These are phyloP conservation scores for Musca vetustissima DNA, from an alignment of 1,140 invertebrate species.

Conservation along the genomic window DNA sequence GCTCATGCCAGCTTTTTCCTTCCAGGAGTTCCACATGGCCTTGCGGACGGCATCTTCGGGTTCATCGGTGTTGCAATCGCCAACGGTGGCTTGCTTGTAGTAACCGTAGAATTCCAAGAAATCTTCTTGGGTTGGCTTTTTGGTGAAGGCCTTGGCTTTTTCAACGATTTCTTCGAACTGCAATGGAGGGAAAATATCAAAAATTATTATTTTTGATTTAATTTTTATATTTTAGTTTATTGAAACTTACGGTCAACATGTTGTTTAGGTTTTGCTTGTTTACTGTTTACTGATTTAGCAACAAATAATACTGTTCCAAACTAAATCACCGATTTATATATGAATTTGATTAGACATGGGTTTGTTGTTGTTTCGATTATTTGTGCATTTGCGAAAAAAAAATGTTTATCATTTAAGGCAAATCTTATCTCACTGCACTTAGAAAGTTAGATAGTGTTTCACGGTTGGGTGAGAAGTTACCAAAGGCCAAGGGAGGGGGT, in stretches of 20 bases:
- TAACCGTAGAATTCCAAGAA: slow-evolving; percentile 84
- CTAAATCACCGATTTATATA: slow-evolving; percentile 7
- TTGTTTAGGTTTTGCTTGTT: slow-evolving; percentile 29
- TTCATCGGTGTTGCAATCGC: slow-evolving; percentile 79
- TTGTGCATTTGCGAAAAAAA: neutral
- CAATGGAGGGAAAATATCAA: neutral
- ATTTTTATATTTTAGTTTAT: neutral
- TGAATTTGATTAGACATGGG: neutral
- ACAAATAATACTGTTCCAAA: slow-evolving; percentile 1
- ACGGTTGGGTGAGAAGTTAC: too few relatives aligned
- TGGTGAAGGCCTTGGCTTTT: slow-evolving; percentile 76
- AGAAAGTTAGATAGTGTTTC: too few relatives aligned
- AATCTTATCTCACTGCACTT: slow-evolving; percentile 13
- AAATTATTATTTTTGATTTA: slow-evolving; percentile 4
- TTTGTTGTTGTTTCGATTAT: neutral
- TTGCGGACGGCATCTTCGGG: slow-evolving; percentile 94
- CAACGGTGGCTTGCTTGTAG: slow-evolving; percentile 87
- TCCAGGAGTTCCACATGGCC: slow-evolving; percentile 96
- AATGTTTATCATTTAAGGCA: neutral
- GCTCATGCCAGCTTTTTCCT: slow-evolving; percentile 74
- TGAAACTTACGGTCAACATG: slow-evolving; percentile 45
- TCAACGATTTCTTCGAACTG: slow-evolving; percentile 59
- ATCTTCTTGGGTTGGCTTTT: slow-evolving; percentile 77
- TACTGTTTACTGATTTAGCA: neutral
- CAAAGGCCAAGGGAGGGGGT: too few relatives aligned